These are phyloP conservation scores for Steromphala cineraria DNA, from an alignment of 2,888 invertebrate species.

Conservation along the genomic window DNA sequence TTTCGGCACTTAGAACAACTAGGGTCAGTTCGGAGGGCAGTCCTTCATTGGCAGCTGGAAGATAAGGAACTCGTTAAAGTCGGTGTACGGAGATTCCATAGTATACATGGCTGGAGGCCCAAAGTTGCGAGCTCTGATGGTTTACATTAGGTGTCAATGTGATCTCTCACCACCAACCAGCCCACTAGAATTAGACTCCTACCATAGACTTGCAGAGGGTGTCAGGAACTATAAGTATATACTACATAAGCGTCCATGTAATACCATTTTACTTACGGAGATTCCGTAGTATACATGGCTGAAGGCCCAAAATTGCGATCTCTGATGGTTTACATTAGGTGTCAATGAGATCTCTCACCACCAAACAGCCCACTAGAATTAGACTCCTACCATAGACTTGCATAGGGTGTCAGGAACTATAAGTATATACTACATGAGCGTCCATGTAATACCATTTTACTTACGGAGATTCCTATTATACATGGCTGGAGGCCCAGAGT, in stretches of 20 bases:
- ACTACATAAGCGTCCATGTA: too few species aligned
- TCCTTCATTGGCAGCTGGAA: background rate
- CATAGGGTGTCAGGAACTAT: too few species aligned
- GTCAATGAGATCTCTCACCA: background rate
- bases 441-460: too few species aligned
- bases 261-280: background rate
- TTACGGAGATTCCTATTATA: slow-evolving; percentile 6
- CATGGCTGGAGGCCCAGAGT: background rate
- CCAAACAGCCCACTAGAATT: too few species aligned
- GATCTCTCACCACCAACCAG: background rate
- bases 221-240: too few species aligned
- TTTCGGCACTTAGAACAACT: background rate
- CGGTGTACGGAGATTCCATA: slow-evolving; percentile 5
- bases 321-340: background rate
- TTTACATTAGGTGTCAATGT: background rate
- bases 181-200: too few species aligned
- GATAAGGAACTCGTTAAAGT: slow-evolving; percentile 3
- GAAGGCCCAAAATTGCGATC: background rate
- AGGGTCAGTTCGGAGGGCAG: background rate
- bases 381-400: too few species aligned
- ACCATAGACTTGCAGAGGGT: too few species aligned
- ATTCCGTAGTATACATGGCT: slow-evolving; percentile 1
- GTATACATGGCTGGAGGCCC: background rate
- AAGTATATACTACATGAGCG: too few species aligned
- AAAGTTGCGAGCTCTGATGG: background rate